A percentile compares a stretch with the other conserved stretches of the same genome.
Evolutionary conservation across 92 coral and sea anemone genomes (phyloP).

Genomic region (Muricea muricata): DNA sequence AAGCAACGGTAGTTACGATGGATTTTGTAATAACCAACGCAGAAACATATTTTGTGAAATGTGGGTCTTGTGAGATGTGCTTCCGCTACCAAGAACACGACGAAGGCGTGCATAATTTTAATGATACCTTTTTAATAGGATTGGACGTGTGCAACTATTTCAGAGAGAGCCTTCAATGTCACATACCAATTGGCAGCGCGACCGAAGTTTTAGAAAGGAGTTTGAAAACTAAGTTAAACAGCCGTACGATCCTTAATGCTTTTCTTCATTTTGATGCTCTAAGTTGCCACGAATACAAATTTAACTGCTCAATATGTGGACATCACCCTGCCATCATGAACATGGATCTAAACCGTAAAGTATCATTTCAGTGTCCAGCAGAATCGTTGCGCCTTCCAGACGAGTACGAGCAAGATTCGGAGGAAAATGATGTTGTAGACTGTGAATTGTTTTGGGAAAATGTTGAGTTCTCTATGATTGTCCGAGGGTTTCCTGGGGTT

Average conservation of each 20-base stretch:
- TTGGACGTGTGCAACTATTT: conserved; percentile 56
- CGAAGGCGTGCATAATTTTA: conserved; percentile 39
- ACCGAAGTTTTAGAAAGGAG: conserved; percentile 42
- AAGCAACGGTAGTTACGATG: conserved; percentile 36
- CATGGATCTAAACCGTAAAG: conserved; percentile 60
- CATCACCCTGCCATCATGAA: conserved; percentile 42
- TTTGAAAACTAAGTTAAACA: conserved; percentile 9
- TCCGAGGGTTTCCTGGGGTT: conserved; percentile 48
- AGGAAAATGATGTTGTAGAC: conserved; percentile 38
- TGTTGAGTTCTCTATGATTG: conserved; percentile 57
- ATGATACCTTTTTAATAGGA: conserved; percentile 51
- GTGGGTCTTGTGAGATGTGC: conserved; percentile 50
- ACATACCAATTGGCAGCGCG: conserved; percentile 55
- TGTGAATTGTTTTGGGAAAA: conserved; percentile 51
- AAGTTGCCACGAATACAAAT: conserved; percentile 38
- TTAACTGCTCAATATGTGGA: conserved; percentile 59
- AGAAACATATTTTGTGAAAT: conserved; percentile 47
- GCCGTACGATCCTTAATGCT: conserved; percentile 47
- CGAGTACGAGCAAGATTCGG: conserved; percentile 34
- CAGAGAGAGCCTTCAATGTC: conserved; percentile 48
- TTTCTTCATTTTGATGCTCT: conserved; percentile 58
- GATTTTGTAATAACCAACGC: conserved; percentile 8
- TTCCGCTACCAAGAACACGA: conserved; percentile 57
- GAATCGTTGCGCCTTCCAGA: conserved; percentile 46
- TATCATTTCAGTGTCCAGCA: conserved; percentile 54